These are phyloP conservation scores for Merluccius polli DNA, from an alignment of 2,797 vertebrate species.

Conservation along the genomic window DNA sequence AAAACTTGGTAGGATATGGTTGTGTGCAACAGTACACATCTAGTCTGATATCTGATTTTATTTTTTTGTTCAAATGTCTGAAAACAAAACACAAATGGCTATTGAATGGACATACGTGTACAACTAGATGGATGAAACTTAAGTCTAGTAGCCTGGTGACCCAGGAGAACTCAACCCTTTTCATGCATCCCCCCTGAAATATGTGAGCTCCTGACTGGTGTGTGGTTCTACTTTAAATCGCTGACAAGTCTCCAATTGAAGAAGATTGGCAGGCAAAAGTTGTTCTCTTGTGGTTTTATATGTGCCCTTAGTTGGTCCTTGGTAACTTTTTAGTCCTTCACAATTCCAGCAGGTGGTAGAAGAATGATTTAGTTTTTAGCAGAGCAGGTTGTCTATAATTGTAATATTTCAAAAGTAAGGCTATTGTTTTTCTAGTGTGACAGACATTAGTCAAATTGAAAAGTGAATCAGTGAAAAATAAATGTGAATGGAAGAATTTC, in stretches of 20 bases:
- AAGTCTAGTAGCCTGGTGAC: conserved; percentile 35
- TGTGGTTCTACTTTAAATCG: conserved; percentile 47
- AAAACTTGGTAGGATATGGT: conserved; percentile 33
- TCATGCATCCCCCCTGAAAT: conserved; percentile 36
- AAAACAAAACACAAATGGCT: conserved; percentile 33
- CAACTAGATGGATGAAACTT: conserved; percentile 46
- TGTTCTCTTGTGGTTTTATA: conserved; percentile 35
- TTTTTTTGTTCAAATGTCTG: conserved; percentile 33
- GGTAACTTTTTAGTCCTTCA: conserved; percentile 27
- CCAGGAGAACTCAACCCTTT: conserved; percentile 34
- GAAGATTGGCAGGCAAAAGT: conserved; percentile 45
- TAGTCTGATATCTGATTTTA: conserved; percentile 25
- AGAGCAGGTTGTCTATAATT: conserved; percentile 41
- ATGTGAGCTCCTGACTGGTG: conserved; percentile 24
- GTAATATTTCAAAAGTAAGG: conserved; percentile 40
- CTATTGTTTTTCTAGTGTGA: conserved; percentile 33
- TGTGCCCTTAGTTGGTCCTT: conserved; percentile 22
- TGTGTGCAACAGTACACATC: conserved; percentile 37
- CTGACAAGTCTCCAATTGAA: conserved; percentile 39
- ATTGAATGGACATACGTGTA: conserved; percentile 27
- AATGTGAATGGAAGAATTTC: conserved; percentile 9
- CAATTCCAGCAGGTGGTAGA: conserved; percentile 16
- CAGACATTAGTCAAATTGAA: conserved; percentile 24
- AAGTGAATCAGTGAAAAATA: conserved; percentile 16
- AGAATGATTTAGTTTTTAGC: conserved; percentile 43